These are phyloP conservation scores for Hippasteria phrygiana DNA, from an alignment of 53 echinoderm and acorn worm genomes.

Conservation along the genomic window DNA sequence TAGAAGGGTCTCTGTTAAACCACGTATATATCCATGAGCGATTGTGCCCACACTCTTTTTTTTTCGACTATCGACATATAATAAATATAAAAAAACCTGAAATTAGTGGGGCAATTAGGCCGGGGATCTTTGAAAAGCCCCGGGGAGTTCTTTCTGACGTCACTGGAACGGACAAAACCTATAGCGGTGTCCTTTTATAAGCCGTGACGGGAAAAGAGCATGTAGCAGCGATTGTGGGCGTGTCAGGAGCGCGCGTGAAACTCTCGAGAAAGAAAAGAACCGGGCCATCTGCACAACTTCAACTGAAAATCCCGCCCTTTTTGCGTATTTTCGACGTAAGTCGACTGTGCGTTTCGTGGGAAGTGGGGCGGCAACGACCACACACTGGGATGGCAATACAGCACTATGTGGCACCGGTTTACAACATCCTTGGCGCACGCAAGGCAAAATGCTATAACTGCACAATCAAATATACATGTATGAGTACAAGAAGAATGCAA, in stretches of 20 bases:
- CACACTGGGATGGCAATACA: conserved; percentile 25
- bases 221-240: conserved; percentile 8
- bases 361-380: conserved; percentile 29
- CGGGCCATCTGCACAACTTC: conserved; percentile 67
- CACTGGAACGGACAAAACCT: conserved; percentile 19
- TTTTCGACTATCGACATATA: conserved; percentile 27
- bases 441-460: too few relatives aligned
- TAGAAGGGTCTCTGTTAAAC: conserved; percentile 29
- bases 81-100: conserved; percentile 31
- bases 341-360: conserved; percentile 22
- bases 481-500: too few relatives aligned
- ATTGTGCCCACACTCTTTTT: not conserved
- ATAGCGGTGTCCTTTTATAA: conserved; percentile 7
- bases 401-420: not conserved
- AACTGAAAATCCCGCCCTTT: conserved; percentile 52
- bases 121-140: conserved; percentile 10
- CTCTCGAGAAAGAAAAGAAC: not conserved
- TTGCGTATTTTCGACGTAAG: conserved; percentile 34
- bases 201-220: conserved; percentile 8
- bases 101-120: conserved; percentile 60
- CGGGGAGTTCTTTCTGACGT: not conserved
- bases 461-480: too few relatives aligned
- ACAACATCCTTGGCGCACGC: too few relatives aligned
- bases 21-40: conserved; percentile 4
- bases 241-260: conserved; percentile 1